Base-by-base conservation (phyloP, 2,797 vertebrate species). In the Apogon hyalosoma region DNA sequence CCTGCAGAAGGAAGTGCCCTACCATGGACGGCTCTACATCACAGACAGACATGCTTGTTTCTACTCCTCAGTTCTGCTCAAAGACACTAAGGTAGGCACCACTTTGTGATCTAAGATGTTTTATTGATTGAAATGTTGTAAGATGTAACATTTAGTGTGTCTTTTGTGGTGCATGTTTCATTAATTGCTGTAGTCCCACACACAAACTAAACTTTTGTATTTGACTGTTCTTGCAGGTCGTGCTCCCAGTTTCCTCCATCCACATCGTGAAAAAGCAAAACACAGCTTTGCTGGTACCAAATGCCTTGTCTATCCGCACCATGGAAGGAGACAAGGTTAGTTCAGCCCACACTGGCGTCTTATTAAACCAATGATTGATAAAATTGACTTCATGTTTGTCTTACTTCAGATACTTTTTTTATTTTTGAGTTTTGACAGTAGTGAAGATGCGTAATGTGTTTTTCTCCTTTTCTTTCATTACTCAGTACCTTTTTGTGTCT, bases 181-280 rank as follows among this genome's bases (percentile, higher is more conserved):
- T 12, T 18, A 18, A 6, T 19, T 36, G 4, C n/a, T 58, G 33
- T 10, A 36, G 33, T 36, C 9, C 18, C 5, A 18, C 28, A 40
- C 2, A 14, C 6, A 31, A 49, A 8, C 2, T 33, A 45, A 64
- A 42, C 11, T 0, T 38, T 13, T 53, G 0, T 47, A 28, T 42
- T 4, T 76, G 49, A 0, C 6, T 72, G 11, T 28, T 57, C 7
- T 72, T 67, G 2, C 79, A 97, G 96, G 88, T 90, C 0, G 87
- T 95, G 41, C 87, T 97, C 67, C 94, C 95, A 0, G 71, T 96
- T 3, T 57, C 83, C 16, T 88, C 69, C 42, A 90, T 97, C 70
- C 84, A 73, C 0, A 64, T 88, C 16, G 73, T 97, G 63, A 97
- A 97, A 86, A 97, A 97, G 66, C 94, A 96, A 86, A 97, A 97